phyloP scores from a whole-genome alignment of 2,888 invertebrate genomes.

The Clunio marinus region DNA sequence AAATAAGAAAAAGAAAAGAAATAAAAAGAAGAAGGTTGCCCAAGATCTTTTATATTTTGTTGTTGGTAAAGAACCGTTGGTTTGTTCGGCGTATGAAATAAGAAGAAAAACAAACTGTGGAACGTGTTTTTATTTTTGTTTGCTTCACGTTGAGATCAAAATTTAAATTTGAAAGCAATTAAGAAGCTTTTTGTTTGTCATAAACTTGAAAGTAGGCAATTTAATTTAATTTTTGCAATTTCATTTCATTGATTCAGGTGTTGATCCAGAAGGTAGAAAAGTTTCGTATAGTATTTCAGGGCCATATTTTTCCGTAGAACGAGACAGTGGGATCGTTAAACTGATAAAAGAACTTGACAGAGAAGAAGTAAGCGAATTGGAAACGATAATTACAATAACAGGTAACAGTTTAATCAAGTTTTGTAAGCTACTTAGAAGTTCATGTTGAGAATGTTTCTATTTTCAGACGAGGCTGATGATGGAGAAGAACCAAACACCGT shows the following conservation, averaged over 20 bases:
- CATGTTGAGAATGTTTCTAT: too few species aligned
- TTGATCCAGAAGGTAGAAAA: slow-evolving; percentile 69
- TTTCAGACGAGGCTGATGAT: slow-evolving; percentile 63
- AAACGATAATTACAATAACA: slow-evolving; percentile 78
- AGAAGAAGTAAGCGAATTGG: slow-evolving; percentile 64
- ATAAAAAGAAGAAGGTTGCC: slow-evolving; percentile 15
- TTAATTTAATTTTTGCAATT: background rate
- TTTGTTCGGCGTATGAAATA: background rate
- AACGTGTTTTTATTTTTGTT: slow-evolving; percentile 11
- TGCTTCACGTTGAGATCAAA: background rate
- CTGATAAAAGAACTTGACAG: slow-evolving; percentile 67
- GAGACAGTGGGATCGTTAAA: slow-evolving; percentile 68
- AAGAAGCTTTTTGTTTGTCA: background rate
- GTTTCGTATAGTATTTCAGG: slow-evolving; percentile 77
- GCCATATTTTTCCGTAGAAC: slow-evolving; percentile 74
- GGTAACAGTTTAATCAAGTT: too few species aligned
- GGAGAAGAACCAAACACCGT: slow-evolving; percentile 74
- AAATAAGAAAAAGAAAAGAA: slow-evolving; percentile 10
- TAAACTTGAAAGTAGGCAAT: too few species aligned
- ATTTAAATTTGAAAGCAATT: slow-evolving; percentile 2
- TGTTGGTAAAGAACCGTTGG: slow-evolving; percentile 38
- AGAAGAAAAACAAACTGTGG: slow-evolving; percentile 13
- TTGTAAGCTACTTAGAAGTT: background rate
- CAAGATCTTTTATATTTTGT: slow-evolving; percentile 1
- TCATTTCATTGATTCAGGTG: slow-evolving; percentile 52